A percentile compares a stretch with the other conserved stretches of the same genome.
phyloP scores from a whole-genome alignment of 2,888 invertebrate genomes.

The Creontiades dilutus region DNA sequence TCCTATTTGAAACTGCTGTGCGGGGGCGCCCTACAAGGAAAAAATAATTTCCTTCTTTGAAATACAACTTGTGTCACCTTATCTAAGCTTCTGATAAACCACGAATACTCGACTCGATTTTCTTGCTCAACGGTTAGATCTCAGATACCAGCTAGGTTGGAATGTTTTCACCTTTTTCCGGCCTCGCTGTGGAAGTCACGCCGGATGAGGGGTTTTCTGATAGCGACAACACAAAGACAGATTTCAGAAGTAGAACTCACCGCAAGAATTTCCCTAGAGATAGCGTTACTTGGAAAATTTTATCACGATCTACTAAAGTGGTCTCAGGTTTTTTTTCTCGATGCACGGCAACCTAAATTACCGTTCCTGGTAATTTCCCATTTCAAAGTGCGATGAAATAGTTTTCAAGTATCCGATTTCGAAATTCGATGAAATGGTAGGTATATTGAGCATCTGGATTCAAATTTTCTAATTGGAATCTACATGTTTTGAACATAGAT shows the following conservation, averaged over 20 bases:
- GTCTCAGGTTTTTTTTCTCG: no score
- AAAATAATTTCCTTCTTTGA: slow-evolving; percentile 30
- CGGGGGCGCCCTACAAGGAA: background rate
- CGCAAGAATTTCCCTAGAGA: background rate
- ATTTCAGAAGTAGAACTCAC: background rate
- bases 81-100: slow-evolving; percentile 25
- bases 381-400: no score
- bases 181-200: background rate
- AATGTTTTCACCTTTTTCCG: background rate
- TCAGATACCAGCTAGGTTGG: background rate
- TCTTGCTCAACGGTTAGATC: background rate
- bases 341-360: no score
- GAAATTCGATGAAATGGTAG: no score
- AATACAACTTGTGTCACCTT: slow-evolving; percentile 20
- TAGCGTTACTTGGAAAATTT: no score
- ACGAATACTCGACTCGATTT: slow-evolving; percentile 11
- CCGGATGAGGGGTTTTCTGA: background rate
- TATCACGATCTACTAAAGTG: no score
- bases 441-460: no score
- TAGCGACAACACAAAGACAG: background rate
- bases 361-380: no score
- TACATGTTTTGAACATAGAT: no score
- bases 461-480: no score
- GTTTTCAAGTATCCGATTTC: no score
- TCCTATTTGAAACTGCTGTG: background rate